Percentiles rank a stretch among this genome's conserved stretches.
Evolutionary conservation across 2,888 invertebrate genomes (phyloP).

Genomic region (Periphyllus acericola): DNA sequence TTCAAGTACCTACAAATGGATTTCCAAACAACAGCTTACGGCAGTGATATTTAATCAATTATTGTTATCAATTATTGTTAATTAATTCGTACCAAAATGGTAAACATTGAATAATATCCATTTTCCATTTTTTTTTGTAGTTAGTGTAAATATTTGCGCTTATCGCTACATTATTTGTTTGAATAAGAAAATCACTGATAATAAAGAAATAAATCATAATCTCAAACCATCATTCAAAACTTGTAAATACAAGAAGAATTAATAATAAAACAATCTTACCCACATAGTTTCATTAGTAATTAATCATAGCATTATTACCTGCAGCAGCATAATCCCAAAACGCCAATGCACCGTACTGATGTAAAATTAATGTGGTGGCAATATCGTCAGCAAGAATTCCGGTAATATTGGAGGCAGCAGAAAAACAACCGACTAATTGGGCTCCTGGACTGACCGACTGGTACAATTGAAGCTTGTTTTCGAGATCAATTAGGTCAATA

Average conservation of each 20-base stretch:
- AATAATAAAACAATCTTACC: neutral
- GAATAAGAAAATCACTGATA: neutral
- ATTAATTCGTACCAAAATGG: neutral
- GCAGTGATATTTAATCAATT: neutral
- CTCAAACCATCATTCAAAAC: neutral
- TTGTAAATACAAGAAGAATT: neutral
- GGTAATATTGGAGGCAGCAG: slow-evolving; percentile 88
- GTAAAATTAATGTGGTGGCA: slow-evolving; percentile 81
- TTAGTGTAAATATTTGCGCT: no score
- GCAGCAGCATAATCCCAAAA: slow-evolving; percentile 93
- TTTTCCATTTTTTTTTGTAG: no score
- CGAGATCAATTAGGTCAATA: slow-evolving; percentile 81
- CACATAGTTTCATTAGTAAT: neutral
- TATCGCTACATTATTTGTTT: neutral
- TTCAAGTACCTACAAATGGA: neutral
- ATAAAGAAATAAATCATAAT: neutral
- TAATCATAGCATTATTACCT: slow-evolving; percentile 67
- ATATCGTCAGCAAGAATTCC: slow-evolving; percentile 87
- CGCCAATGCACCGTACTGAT: slow-evolving; percentile 83
- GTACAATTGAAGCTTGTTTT: slow-evolving; percentile 67
- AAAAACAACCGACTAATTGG: slow-evolving; percentile 84
- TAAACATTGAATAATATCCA: neutral
- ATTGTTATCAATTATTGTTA: neutral
- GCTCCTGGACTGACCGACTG: slow-evolving; percentile 72
- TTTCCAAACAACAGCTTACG: neutral